Conservation (phyloP, 2,888 invertebrate genomes). For the Nebria salina region DNA sequence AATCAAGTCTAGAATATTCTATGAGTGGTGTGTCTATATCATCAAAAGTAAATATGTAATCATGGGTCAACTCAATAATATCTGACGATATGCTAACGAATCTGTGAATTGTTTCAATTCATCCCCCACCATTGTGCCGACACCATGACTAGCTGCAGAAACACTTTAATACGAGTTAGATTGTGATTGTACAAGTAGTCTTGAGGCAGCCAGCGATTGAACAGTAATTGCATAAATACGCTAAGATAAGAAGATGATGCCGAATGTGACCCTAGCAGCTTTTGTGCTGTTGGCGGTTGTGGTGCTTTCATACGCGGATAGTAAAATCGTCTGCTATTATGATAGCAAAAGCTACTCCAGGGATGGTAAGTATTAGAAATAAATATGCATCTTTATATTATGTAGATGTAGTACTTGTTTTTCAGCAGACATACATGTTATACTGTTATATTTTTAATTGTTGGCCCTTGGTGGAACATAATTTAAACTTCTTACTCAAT, state of each 20-base stretch:
- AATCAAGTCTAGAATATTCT: background rate
- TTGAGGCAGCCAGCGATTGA: conserved; percentile 3
- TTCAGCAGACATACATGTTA: no score
- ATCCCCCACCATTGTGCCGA: background rate
- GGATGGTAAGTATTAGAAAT: conserved; percentile 68
- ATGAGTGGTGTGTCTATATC: background rate
- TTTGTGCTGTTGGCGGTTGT: conserved; percentile 54
- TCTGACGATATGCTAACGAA: background rate
- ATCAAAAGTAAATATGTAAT: background rate
- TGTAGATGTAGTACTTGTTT: background rate
- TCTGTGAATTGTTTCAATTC: background rate
- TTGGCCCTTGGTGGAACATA: no score
- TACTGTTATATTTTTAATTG: no score
- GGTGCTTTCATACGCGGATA: conserved; percentile 60
- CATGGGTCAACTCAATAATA: background rate
- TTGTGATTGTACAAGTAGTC: conserved; percentile 3
- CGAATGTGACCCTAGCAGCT: conserved; percentile 48
- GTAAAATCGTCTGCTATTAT: conserved; percentile 78
- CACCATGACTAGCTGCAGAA: background rate
- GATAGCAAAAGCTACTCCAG: conserved; percentile 75
- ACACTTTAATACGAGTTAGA: background rate
- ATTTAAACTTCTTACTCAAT: no score
- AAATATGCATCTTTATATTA: background rate
- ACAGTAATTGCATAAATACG: background rate
- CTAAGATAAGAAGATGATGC: conserved; percentile 21